phyloP scores from a whole-genome alignment of 1,140 invertebrate species.

The Trachymyrmex cornetzi region DNA sequence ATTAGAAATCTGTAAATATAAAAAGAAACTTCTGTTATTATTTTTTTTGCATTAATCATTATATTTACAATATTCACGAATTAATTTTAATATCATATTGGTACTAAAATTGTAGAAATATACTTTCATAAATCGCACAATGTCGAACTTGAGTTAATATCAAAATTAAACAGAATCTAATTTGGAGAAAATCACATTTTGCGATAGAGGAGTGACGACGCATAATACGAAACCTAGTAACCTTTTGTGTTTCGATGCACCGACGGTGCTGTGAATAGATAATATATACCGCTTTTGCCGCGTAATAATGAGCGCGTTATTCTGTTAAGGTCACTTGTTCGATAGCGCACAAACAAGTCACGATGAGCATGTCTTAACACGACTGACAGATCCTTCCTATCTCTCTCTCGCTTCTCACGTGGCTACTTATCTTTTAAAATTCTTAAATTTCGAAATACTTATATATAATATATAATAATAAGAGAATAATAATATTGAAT shows the following conservation, averaged over 20 bases:
- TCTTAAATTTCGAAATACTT: background rate
- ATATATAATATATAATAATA: no score
- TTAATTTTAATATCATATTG: background rate
- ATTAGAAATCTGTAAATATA: background rate
- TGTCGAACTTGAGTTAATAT: background rate
- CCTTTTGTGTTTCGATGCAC: slow-evolving; percentile 82
- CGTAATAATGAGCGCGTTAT: slow-evolving; percentile 79
- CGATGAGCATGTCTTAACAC: slow-evolving; percentile 74
- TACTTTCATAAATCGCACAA: background rate
- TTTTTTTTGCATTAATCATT: background rate
- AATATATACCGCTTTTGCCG: slow-evolving; percentile 75
- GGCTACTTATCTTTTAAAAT: background rate
- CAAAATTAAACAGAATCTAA: slow-evolving; percentile 1
- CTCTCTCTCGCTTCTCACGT: background rate
- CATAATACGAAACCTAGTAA: slow-evolving; percentile 83
- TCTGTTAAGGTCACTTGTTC: slow-evolving; percentile 83
- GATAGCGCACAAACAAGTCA: slow-evolving; percentile 81
- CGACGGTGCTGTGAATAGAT: slow-evolving; percentile 68
- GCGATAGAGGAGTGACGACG: slow-evolving; percentile 70
- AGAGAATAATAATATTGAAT: no score
- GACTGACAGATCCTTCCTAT: slow-evolving; percentile 74
- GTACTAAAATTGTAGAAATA: background rate
- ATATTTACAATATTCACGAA: background rate
- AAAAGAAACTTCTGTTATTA: background rate
- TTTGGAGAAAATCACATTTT: slow-evolving; percentile 54